Evolutionary conservation across 2,113 vertebrate genomes (phyloP).

Genomic region (Phyllopteryx taeniolatus): DNA sequence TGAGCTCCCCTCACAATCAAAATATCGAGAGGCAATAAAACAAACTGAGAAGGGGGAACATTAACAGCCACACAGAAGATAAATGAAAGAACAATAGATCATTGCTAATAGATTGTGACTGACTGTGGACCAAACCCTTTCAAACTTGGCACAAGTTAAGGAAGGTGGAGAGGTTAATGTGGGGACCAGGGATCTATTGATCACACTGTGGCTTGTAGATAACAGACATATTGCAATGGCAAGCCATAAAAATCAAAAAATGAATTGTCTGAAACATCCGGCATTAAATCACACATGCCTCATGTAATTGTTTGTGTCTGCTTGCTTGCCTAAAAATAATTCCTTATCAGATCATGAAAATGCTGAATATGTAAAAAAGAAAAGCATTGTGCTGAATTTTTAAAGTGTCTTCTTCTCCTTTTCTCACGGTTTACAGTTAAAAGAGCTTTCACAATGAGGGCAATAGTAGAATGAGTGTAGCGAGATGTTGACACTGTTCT

Average conservation of each 20-base stretch:
- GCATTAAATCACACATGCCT: not conserved
- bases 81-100: no score
- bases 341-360: conserved; percentile 1
- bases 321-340: not conserved
- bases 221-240: not conserved
- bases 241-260: conserved; percentile 13
- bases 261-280: conserved; percentile 47
- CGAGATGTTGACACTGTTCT: not conserved
- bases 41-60: no score
- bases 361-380: not conserved
- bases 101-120: not conserved
- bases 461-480: not conserved
- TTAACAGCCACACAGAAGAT: no score
- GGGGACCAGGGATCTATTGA: conserved; percentile 26
- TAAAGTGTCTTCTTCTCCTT: no score
- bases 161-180: conserved; percentile 21
- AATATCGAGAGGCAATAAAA: no score
- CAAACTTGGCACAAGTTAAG: not conserved
- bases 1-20: not conserved
- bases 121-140: conserved; percentile 7
- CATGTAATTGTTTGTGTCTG: not conserved
- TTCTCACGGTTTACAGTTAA: no score
- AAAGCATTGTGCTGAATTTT: no score
- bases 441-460: not conserved
- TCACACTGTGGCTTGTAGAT: conserved; percentile 15